Percentiles rank a stretch among this genome's conserved stretches.
phyloP scores from a whole-genome alignment of 2,113 vertebrate species.

The Aptenodytes patagonicus region DNA sequence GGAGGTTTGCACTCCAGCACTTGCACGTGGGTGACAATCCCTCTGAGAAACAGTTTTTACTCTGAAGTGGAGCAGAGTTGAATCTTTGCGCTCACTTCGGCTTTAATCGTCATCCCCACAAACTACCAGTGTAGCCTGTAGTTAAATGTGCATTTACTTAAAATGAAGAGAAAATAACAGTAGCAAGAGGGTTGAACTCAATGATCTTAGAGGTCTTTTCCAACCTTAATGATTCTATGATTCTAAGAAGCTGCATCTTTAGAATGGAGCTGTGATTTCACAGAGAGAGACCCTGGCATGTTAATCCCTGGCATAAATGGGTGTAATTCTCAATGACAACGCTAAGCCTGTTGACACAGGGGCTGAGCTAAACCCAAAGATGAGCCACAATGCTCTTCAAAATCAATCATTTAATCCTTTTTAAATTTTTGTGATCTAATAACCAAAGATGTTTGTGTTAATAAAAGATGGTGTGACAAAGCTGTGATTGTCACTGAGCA shows the following conservation, averaged over 20 bases:
- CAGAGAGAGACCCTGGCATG: background rate
- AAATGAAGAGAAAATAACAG: background rate
- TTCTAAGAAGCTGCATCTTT: background rate
- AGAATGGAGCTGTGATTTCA: background rate
- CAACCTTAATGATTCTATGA: too few relatives aligned
- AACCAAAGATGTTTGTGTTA: background rate
- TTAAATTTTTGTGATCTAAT: background rate
- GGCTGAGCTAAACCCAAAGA: background rate
- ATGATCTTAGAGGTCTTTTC: too few relatives aligned
- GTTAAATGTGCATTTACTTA: background rate
- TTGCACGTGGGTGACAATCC: slow-evolving; percentile 41
- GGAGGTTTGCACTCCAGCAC: slow-evolving; percentile 6
- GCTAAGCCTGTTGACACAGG: background rate
- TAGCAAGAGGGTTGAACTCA: background rate
- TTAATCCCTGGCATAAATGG: background rate
- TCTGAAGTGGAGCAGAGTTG: background rate
- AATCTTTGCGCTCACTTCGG: background rate
- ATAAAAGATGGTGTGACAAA: background rate
- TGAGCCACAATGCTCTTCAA: background rate
- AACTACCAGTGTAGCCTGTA: background rate
- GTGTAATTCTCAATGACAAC: background rate
- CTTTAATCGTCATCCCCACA: background rate
- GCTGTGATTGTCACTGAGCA: background rate
- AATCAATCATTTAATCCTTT: slow-evolving; percentile 8
- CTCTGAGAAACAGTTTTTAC: slow-evolving; percentile 1